Conservation (phyloP, 2,888 invertebrate species). For the Rhagophthalmus giganteus region DNA sequence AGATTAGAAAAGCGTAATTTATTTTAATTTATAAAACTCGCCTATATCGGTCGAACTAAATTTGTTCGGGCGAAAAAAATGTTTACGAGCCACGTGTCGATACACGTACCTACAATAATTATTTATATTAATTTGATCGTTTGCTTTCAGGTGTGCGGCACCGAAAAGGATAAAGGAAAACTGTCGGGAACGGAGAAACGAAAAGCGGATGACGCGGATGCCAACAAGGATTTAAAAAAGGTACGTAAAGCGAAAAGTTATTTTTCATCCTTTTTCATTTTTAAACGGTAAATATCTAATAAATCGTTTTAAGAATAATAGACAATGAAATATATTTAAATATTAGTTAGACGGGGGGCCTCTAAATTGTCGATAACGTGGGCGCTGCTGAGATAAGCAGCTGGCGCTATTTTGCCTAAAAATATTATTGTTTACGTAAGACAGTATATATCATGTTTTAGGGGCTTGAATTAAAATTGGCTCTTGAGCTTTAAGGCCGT, state of each 20-base stretch:
- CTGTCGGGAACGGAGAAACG: conserved; percentile 74
- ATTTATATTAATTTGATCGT: conserved; percentile 15
- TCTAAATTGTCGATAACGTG: not conserved
- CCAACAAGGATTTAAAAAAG: conserved; percentile 85
- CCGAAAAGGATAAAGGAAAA: conserved; percentile 68
- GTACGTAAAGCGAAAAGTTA: conserved; percentile 53
- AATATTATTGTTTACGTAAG: conserved; percentile 43
- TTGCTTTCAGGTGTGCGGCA: conserved; percentile 57
- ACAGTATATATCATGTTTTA: conserved; percentile 37
- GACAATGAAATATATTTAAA: too few species aligned
- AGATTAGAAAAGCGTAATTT: too few species aligned
- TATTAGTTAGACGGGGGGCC: too few species aligned
- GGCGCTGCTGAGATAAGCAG: not conserved
- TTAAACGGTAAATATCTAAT: too few species aligned
- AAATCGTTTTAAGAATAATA: too few species aligned
- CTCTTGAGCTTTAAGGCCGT: conserved; percentile 12
- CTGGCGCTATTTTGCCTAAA: not conserved
- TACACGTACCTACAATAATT: not conserved
- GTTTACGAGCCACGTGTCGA: too few species aligned
- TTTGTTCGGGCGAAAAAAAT: too few species aligned
- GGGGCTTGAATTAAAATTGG: conserved; percentile 14
- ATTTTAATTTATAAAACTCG: too few species aligned
- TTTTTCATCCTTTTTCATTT: too few species aligned
- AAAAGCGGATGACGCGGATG: conserved; percentile 80
- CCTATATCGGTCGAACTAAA: too few species aligned